These are phyloP conservation scores for Pseudochromis fuscus DNA, from an alignment of 2,797 vertebrate species.

Conservation along the genomic window DNA sequence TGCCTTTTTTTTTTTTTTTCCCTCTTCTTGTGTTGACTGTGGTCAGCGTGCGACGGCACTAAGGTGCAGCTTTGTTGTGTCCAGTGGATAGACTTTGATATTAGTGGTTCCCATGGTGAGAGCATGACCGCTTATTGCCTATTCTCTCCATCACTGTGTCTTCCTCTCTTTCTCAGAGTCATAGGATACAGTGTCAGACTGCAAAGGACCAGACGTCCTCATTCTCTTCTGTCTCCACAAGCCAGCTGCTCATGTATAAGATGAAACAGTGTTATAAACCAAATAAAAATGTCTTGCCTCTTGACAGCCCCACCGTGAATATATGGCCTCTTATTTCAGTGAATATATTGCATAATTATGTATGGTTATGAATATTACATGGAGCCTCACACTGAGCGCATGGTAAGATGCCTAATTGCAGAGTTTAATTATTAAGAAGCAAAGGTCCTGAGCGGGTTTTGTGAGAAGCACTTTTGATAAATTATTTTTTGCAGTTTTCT, in stretches of 20 bases:
- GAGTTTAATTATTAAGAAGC: slow-evolving; percentile 92
- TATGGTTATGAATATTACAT: slow-evolving; percentile 88
- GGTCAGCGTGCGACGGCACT: slow-evolving; percentile 46
- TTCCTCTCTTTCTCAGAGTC: slow-evolving; percentile 40
- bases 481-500: slow-evolving; percentile 92
- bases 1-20: slow-evolving; percentile 48
- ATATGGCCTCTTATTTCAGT: slow-evolving; percentile 82
- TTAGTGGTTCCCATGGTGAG: slow-evolving; percentile 43
- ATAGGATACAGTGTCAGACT: slow-evolving; percentile 48
- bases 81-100: slow-evolving; percentile 72
- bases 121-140: slow-evolving; percentile 43
- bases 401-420: slow-evolving; percentile 88
- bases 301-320: slow-evolving; percentile 82
- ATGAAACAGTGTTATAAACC: slow-evolving; percentile 84
- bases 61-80: slow-evolving; percentile 73
- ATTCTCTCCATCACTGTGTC: slow-evolving; percentile 8
- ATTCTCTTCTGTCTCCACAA: slow-evolving; percentile 62
- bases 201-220: slow-evolving; percentile 69
- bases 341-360: slow-evolving; percentile 88
- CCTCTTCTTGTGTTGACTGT: slow-evolving; percentile 62
- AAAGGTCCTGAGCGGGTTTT: slow-evolving; percentile 83
- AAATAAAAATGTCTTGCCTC: slow-evolving; percentile 86
- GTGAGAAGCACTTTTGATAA: slow-evolving; percentile 88
- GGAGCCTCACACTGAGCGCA: slow-evolving; percentile 81
- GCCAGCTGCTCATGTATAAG: slow-evolving; percentile 78